A percentile compares a stretch with the other conserved stretches of the same genome.
phyloP scores from a whole-genome alignment of 2,888 invertebrate species.

The Balanococcus diminutus region DNA sequence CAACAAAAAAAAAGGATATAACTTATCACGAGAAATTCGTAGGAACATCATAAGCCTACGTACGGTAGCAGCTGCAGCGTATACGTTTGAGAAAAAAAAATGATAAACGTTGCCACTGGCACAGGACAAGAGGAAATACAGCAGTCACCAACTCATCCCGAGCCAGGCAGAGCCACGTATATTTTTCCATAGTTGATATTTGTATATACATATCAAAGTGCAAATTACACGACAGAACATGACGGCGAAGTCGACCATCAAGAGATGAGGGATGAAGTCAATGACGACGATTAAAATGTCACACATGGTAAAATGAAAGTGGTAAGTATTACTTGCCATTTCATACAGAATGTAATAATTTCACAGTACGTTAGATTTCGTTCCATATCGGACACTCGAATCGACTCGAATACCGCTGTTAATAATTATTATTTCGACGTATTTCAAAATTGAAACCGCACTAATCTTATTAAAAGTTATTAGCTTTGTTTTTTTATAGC shows the following conservation, averaged over 20 bases:
- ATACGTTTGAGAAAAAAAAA: neutral
- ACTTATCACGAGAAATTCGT: neutral
- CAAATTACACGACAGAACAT: neutral
- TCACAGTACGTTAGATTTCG: no score
- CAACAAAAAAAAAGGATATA: neutral
- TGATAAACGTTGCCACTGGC: neutral
- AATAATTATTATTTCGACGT: neutral
- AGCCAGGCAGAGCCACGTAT: no score
- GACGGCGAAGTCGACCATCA: neutral
- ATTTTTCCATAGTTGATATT: neutral
- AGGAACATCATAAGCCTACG: no score
- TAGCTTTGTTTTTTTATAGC: no score
- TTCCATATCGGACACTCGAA: neutral
- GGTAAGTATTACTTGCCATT: neutral
- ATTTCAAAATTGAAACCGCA: neutral
- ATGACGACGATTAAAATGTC: neutral
- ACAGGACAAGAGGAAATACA: neutral
- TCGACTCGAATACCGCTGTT: neutral
- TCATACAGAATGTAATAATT: neutral
- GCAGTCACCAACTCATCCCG: neutral
- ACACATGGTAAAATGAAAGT: neutral
- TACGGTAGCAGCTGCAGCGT: no score
- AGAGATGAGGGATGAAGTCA: neutral
- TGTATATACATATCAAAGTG: neutral
- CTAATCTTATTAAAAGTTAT: neutral